A percentile compares a stretch with the other conserved stretches of the same genome.
Conservation (phyloP, 2,113 vertebrate genomes). For the Pelecanus crispus region DNA sequence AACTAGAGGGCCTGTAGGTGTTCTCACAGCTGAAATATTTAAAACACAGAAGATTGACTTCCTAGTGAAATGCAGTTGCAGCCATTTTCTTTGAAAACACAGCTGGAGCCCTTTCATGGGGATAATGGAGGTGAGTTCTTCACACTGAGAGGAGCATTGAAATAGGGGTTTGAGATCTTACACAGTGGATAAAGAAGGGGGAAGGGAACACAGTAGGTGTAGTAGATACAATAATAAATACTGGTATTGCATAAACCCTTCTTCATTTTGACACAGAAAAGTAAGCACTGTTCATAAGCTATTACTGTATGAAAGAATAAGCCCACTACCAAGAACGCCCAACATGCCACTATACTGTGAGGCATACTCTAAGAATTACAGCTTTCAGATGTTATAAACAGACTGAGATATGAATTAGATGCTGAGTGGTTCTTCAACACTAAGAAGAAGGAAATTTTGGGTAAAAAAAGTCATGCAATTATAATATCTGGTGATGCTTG, state of each 20-base stretch:
- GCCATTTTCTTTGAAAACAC: slow-evolving; percentile 16
- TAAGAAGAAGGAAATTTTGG: not conserved
- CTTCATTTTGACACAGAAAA: not conserved
- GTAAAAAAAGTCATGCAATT: not conserved
- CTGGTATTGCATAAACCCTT: not conserved
- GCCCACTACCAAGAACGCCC: not conserved
- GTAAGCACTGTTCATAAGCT: not conserved
- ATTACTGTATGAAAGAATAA: not conserved
- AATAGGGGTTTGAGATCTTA: not conserved
- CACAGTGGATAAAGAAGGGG: not conserved
- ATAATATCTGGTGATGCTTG: not conserved
- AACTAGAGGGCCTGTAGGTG: not conserved
- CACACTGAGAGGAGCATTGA: not conserved
- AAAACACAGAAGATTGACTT: not conserved
- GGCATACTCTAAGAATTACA: not conserved
- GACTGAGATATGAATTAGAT: not conserved
- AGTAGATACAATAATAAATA: not conserved
- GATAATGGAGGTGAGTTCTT: not conserved
- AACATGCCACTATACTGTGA: not conserved
- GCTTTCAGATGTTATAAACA: not conserved
- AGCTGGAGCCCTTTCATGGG: not conserved
- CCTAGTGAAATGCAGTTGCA: not conserved
- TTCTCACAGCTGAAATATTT: slow-evolving; percentile 3
- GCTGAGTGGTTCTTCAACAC: not conserved
- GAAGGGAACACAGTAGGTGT: not conserved